Evolutionary conservation across 2,797 vertebrate genomes (phyloP).

Genomic region (Uromys caudimaculatus): DNA sequence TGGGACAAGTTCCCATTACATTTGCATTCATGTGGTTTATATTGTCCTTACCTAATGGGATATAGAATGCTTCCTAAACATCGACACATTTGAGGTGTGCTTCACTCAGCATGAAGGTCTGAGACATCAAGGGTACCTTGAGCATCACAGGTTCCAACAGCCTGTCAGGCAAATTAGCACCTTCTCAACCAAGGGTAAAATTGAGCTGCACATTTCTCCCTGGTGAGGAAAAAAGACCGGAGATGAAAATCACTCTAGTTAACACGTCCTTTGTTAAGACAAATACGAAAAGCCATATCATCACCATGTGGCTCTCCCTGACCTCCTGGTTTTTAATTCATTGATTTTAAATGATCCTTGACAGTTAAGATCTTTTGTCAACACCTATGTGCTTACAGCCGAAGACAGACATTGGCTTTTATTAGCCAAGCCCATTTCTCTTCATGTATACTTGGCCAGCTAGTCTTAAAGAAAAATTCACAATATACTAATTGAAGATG

Average conservation of each 20-base stretch:
- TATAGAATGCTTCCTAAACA: constrained; percentile 92
- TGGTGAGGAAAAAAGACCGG: constrained; percentile 78
- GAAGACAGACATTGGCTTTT: constrained; percentile 25
- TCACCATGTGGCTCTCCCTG: constrained; percentile 66
- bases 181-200: constrained; percentile 91
- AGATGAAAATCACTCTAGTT: constrained; percentile 79
- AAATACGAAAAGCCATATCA: constrained; percentile 79
- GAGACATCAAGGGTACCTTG: constrained; percentile 96
- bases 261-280: constrained; percentile 81
- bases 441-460: neutral
- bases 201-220: constrained; percentile 91
- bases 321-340: constrained; percentile 83
- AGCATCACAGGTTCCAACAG: constrained; percentile 93
- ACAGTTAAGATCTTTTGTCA: constrained; percentile 68
- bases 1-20: constrained; percentile 52
- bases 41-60: constrained; percentile 92
- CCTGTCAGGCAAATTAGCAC: constrained; percentile 96
- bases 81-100: constrained; percentile 90
- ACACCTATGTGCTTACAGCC: neutral
- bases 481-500: neutral
- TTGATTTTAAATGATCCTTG: constrained; percentile 83
- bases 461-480: constrained; percentile 35
- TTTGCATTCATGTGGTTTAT: constrained; percentile 83
- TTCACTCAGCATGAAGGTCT: constrained; percentile 94
- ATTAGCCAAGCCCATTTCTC: neutral